Evolutionary conservation across 2,113 vertebrate genomes (phyloP).

Genomic region (Hyaena hyaena): DNA sequence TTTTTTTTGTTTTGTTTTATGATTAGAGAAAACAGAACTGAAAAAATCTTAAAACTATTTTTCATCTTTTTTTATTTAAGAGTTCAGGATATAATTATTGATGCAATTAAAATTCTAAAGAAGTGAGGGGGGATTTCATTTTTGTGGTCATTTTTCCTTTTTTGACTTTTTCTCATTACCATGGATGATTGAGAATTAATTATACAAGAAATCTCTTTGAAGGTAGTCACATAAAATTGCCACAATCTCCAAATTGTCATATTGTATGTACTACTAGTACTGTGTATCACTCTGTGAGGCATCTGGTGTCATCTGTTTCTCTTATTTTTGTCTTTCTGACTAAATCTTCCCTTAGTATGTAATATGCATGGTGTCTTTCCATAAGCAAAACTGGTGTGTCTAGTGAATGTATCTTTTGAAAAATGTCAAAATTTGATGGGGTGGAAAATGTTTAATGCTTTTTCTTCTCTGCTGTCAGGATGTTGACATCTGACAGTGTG

Average conservation of each 20-base stretch:
- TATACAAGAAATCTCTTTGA: background rate
- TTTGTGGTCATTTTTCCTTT: background rate
- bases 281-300: background rate
- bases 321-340: background rate
- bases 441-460: slow-evolving; percentile 26
- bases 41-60: background rate
- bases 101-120: background rate
- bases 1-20: slow-evolving; percentile 1
- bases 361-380: background rate
- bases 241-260: background rate
- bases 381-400: background rate
- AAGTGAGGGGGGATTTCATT: background rate
- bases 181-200: background rate
- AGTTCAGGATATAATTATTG: background rate
- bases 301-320: background rate
- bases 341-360: background rate
- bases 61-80: background rate
- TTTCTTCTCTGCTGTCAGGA: slow-evolving; percentile 16
- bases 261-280: background rate
- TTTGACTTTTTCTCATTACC: background rate
- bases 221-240: background rate
- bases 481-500: slow-evolving; percentile 28
- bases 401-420: slow-evolving; percentile 41
- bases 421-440: slow-evolving; percentile 57
- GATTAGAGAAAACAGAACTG: background rate